A percentile compares a stretch with the other conserved stretches of the same genome.
phyloP scores from a whole-genome alignment of 2,888 invertebrate species.

The Xylota segnis region DNA sequence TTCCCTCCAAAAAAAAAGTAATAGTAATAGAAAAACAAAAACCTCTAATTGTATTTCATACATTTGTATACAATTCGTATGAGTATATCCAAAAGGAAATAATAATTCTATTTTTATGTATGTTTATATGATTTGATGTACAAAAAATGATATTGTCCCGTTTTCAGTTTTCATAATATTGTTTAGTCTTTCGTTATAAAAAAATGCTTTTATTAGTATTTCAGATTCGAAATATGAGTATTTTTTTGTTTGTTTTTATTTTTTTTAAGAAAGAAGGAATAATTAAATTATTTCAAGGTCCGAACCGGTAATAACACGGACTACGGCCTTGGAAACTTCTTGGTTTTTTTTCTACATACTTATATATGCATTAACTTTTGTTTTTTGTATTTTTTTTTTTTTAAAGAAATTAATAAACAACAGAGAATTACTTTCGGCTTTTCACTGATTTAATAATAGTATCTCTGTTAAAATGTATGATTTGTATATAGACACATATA shows the following conservation, averaged over 20 bases:
- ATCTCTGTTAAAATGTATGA: conserved; percentile 47
- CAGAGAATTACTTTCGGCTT: conserved; percentile 6
- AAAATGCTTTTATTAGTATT: conserved; percentile 19
- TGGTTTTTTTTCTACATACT: not conserved
- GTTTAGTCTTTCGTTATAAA: conserved; percentile 56
- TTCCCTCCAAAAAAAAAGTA: not conserved
- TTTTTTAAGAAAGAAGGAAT: conserved; percentile 1
- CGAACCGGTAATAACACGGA: not conserved
- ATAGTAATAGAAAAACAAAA: not conserved
- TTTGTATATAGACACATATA: conserved; percentile 75
- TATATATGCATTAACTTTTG: not conserved
- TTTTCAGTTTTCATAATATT: conserved; percentile 58
- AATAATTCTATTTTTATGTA: conserved; percentile 29
- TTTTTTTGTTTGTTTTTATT: too few species aligned
- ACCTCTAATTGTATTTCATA: not conserved
- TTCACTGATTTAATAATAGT: conserved; percentile 33
- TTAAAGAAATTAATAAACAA: conserved; percentile 6
- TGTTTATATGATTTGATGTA: conserved; percentile 45
- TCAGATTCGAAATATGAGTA: conserved; percentile 7
- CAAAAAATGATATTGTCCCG: conserved; percentile 71
- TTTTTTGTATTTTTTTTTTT: too few species aligned
- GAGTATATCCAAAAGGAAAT: conserved; percentile 2
- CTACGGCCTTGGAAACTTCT: not conserved
- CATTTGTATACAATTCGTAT: not conserved
- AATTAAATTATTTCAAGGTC: not conserved